phyloP scores from a whole-genome alignment of 2,113 vertebrate species.

The Tenebrosternarchus preto region DNA sequence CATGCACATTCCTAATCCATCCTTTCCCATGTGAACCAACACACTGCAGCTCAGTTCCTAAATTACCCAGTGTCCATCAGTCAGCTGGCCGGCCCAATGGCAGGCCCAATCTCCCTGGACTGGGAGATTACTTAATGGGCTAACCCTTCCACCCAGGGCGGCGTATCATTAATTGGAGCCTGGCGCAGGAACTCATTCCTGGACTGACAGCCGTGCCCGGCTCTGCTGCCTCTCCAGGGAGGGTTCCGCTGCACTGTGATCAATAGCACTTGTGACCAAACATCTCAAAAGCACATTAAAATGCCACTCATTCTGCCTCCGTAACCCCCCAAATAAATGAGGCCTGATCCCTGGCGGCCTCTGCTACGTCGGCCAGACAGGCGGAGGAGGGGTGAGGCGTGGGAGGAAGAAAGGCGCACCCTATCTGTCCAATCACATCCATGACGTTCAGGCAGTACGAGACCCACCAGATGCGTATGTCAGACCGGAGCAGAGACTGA shows the following conservation, averaged over 20 bases:
- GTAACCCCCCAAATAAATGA: slow-evolving; percentile 78
- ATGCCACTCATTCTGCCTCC: slow-evolving; percentile 76
- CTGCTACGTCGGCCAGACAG: slow-evolving; percentile 37
- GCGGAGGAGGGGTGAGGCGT: slow-evolving; percentile 40
- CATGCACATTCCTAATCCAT: slow-evolving; percentile 22
- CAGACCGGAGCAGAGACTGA: slow-evolving; percentile 19
- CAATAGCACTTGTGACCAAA: slow-evolving; percentile 82
- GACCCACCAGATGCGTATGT: slow-evolving; percentile 8
- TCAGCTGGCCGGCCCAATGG: slow-evolving; percentile 64
- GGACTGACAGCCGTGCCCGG: slow-evolving; percentile 69
- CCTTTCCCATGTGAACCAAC: slow-evolving; percentile 34
- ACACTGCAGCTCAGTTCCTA: slow-evolving; percentile 29
- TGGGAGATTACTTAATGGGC: slow-evolving; percentile 75
- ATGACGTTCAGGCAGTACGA: slow-evolving; percentile 37
- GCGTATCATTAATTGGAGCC: slow-evolving; percentile 78
- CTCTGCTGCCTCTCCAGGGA: slow-evolving; percentile 37
- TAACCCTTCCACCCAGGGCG: slow-evolving; percentile 70
- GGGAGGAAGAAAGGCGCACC: slow-evolving; percentile 31
- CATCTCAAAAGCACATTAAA: slow-evolving; percentile 83
- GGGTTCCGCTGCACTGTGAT: slow-evolving; percentile 65
- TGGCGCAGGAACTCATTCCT: slow-evolving; percentile 75
- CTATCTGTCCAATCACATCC: slow-evolving; percentile 41
- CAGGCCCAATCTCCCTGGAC: slow-evolving; percentile 70
- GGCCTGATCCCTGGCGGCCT: slow-evolving; percentile 68
- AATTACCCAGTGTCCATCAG: slow-evolving; percentile 64